phyloP scores from a whole-genome alignment of 2,888 invertebrate species.

The Psylliodes chrysocephalus region DNA sequence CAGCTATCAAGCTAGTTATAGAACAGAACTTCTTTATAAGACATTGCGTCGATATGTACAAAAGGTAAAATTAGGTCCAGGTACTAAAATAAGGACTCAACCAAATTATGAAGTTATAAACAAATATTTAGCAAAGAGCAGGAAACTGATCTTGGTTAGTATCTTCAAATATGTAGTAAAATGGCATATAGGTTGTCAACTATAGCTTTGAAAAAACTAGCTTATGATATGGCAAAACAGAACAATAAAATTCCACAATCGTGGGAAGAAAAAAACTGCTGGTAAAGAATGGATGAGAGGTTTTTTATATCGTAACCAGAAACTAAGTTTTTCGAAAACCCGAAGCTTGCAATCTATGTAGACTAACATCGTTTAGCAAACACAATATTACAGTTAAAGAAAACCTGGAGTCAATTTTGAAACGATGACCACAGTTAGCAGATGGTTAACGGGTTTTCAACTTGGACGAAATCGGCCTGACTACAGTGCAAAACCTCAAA shows the following conservation, averaged over 20 bases:
- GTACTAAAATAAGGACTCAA: not conserved
- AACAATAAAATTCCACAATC: conserved; percentile 13
- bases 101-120: no score
- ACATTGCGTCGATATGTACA: not conserved
- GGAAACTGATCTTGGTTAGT: not conserved
- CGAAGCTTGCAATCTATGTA: not conserved
- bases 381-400: not conserved
- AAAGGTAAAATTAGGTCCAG: not conserved
- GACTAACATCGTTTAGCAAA: not conserved
- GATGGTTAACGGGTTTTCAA: not conserved
- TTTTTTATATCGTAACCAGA: conserved; percentile 1
- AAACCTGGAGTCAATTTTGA: not conserved
- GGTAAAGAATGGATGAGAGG: not conserved
- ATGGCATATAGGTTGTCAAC: conserved; percentile 12
- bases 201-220: conserved; percentile 16
- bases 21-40: no score
- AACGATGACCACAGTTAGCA: not conserved
- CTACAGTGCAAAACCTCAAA: not conserved
- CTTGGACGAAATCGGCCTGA: no score
- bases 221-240: conserved; percentile 19
- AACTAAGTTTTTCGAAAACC: not conserved
- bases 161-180: conserved; percentile 14
- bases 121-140: not conserved
- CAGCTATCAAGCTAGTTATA: conserved; percentile 4
- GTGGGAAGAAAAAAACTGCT: conserved; percentile 13